phyloP scores from a whole-genome alignment of 1,140 invertebrate species.

The Neoseiulus cucumeris region DNA sequence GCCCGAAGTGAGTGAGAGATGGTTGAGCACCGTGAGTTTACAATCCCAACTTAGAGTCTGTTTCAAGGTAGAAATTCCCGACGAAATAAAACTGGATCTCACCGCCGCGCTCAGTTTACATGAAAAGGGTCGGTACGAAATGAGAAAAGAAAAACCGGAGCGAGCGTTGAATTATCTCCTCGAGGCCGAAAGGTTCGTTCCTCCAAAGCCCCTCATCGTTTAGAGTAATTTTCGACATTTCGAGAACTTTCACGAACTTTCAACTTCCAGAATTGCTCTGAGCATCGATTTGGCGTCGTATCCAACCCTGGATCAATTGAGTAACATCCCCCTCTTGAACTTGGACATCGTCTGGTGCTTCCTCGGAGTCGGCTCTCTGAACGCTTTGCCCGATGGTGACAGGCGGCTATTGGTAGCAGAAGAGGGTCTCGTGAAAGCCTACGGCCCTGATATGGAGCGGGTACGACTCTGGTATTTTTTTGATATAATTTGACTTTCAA shows the following conservation, averaged over 20 bases:
- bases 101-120: not conserved
- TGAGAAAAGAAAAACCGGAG: not conserved
- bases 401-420: not conserved
- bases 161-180: not conserved
- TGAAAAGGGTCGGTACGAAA: not conserved
- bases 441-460: not conserved
- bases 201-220: not conserved
- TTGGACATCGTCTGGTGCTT: constrained; percentile 4
- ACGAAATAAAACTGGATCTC: not conserved
- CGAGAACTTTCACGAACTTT: too few species aligned
- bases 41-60: not conserved
- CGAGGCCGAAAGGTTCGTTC: not conserved
- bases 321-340: not conserved
- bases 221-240: too few species aligned
- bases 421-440: not conserved
- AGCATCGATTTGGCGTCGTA: too few species aligned
- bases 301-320: too few species aligned
- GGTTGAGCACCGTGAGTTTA: not conserved
- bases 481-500: not conserved
- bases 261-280: too few species aligned
- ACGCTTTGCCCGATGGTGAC: not conserved
- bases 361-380: not conserved
- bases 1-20: not conserved
- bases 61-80: not conserved
- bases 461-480: not conserved